Base-by-base conservation (phyloP, 2,888 invertebrate species). In the Cerastoderma edule region DNA sequence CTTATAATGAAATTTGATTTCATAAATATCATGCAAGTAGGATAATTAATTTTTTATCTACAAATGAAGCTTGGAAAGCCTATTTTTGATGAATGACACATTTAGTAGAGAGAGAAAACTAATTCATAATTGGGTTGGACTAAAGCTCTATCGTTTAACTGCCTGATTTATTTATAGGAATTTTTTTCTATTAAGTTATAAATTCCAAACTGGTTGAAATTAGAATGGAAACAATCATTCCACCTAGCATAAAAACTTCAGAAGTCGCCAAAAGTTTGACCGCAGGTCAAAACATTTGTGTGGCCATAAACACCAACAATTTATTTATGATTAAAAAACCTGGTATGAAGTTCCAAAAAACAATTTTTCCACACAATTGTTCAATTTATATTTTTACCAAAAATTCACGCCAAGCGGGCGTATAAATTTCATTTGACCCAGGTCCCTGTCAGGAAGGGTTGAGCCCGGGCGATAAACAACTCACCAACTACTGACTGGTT, bases 321-420 rank as follows among this genome's bases (percentile, higher is more conserved):
- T 60, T 39, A 60, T 60, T 60, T 60, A 60, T 27, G n/a, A 33
- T 67, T 33, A 27, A 53, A 65, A 53, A 67, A 24, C 67, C 54
- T 53, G 10, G 48, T 24, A 48, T 66, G 64, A 46, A 30, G 27
- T 53, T 22, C 24, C n/a, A 67, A 35, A 66, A 48, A 22, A n/a
- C 32, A 50, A 35, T 67, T 35, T 67, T 24, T 54, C 24, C 22
- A 33, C 28, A 60, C 33, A 33, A 60, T 39, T 60, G 60, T 60
- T 60, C 33, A 60, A 60, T 60, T 60, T 33, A 60, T 60, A 27
- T 60, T 39, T 60, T 60, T n/a, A n/a, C n/a, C n/a, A n/a, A n/a
- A n/a, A n/a, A n/a, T n/a, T 32, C 60, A 22, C 24, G 35, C 22
- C 60, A 60, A 39, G 60, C 33, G 35, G 60, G 39, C 35, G 39